phyloP scores from a whole-genome alignment of 2,888 invertebrate species.

The Sceliomorpha sp. region DNA sequence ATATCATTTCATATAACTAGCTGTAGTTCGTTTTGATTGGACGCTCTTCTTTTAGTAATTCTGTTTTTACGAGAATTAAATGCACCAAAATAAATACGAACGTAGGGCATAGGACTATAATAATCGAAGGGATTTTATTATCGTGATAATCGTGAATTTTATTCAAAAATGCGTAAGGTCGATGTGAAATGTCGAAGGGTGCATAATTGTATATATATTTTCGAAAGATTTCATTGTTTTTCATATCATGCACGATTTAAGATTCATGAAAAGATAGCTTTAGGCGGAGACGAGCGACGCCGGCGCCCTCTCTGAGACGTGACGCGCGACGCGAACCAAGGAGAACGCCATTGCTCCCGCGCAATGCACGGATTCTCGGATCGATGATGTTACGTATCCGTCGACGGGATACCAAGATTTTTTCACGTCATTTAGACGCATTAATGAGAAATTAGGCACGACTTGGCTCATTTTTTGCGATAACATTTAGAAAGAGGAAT shows the following conservation, averaged over 20 bases:
- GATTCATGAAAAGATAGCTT: slow-evolving; percentile 11
- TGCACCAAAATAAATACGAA: no score
- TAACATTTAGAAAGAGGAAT: neutral
- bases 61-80: no score
- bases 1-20: no score
- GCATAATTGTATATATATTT: no score
- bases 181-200: no score
- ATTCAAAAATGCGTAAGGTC: no score
- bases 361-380: slow-evolving; percentile 39
- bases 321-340: neutral
- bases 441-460: slow-evolving; percentile 10
- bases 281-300: slow-evolving; percentile 5
- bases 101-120: no score
- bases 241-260: slow-evolving; percentile 1
- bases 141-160: no score
- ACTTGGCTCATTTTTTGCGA: slow-evolving; percentile 17
- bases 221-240: no score
- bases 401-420: slow-evolving; percentile 31
- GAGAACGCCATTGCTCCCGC: slow-evolving; percentile 23
- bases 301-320: slow-evolving; percentile 10
- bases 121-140: no score
- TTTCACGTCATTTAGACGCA: slow-evolving; percentile 33
- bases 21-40: no score
- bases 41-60: no score
- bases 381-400: slow-evolving; percentile 40